Evolutionary conservation across 2,113 vertebrate genomes (phyloP), one percentile per base, ranked within the genome.

Genomic region (Panthera uncia): DNA sequence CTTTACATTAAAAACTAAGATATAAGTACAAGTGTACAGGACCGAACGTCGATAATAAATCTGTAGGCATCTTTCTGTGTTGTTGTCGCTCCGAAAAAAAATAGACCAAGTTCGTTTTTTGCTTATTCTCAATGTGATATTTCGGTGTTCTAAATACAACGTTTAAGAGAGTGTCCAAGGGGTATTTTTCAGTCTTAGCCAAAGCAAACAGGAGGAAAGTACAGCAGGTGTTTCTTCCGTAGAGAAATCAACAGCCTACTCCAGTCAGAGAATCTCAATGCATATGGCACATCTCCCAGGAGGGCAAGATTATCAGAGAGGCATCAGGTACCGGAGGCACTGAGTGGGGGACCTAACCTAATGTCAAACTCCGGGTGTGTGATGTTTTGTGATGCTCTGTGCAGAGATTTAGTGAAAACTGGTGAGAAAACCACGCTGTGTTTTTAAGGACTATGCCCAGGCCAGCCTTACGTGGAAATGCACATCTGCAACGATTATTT

Each of bases 201-300:
- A 81, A 80, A 89, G 27, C 36, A 21, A 71, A 31, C 23, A n/a
- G 48, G 11, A 85, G 33, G 29, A 36, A 45, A 65, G 52, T 8
- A n/a, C 48, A 55, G 11, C 5, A 25, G 38, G 7, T 19, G 0
- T 69, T 36, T 31, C 1, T 23, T 71, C 57, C 36, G 27, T 2
- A 38, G 79, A 88, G 9, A n/a, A 27, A 41, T 15, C n/a, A 19
- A 14, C n/a, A 50, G 76, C 10, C 10, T 31, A 19, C 6, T 68
- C 63, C n/a, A 2, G 3, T 1, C 3, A 3, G 18, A 57, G 41
- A n/a, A 11, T 36, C 31, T 61, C 2, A 3, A 1, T 4, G 11
- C 3, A 4, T 1, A 18, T 0, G 11, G 8, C 4, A 0, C 9
- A 48, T 41, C 1, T 1, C 21, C 33, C 27, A 1, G 0, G 14